A percentile compares a stretch with the other conserved stretches of the same genome.
Conservation (phyloP, 1,140 invertebrate genomes). For the Zaprionus nigranus region DNA sequence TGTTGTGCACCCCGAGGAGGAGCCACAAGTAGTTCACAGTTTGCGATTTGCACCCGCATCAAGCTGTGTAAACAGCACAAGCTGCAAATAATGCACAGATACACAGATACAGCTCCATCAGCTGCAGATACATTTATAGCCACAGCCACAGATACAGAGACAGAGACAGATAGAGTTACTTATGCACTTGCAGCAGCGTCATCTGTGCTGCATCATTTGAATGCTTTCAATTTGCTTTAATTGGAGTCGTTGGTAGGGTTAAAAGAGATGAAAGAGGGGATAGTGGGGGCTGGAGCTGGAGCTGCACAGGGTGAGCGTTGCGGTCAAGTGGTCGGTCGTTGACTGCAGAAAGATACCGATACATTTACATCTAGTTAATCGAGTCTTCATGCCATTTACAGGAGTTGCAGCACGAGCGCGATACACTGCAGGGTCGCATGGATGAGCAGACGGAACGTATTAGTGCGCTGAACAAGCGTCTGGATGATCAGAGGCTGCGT, state of each 20-base stretch:
- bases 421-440: slow-evolving; percentile 91
- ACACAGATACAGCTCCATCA: slow-evolving; percentile 15
- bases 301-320: neutral
- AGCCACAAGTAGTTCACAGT: slow-evolving; percentile 13
- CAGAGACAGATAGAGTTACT: slow-evolving; percentile 11
- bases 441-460: slow-evolving; percentile 92
- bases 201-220: slow-evolving; percentile 24
- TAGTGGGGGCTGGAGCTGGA: too few relatives aligned
- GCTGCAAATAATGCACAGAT: slow-evolving; percentile 15
- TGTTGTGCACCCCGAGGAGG: slow-evolving; percentile 37
- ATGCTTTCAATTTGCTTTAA: slow-evolving; percentile 41
- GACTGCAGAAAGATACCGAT: slow-evolving; percentile 24
- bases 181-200: slow-evolving; percentile 14
- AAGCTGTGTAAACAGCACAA: slow-evolving; percentile 54
- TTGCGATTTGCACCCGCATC: slow-evolving; percentile 53
- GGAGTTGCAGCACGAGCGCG: slow-evolving; percentile 92
- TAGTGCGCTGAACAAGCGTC: slow-evolving; percentile 90
- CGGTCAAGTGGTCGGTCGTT: slow-evolving; percentile 63
- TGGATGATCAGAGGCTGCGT: slow-evolving; percentile 91
- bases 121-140: neutral
- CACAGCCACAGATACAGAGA: neutral
- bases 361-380: slow-evolving; percentile 11
- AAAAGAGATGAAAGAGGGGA: neutral
- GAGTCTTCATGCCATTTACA: slow-evolving; percentile 68
- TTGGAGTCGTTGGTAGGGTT: slow-evolving; percentile 33